phyloP scores from a whole-genome alignment of 2,113 vertebrate species.

The Nycticebus coucang region DNA sequence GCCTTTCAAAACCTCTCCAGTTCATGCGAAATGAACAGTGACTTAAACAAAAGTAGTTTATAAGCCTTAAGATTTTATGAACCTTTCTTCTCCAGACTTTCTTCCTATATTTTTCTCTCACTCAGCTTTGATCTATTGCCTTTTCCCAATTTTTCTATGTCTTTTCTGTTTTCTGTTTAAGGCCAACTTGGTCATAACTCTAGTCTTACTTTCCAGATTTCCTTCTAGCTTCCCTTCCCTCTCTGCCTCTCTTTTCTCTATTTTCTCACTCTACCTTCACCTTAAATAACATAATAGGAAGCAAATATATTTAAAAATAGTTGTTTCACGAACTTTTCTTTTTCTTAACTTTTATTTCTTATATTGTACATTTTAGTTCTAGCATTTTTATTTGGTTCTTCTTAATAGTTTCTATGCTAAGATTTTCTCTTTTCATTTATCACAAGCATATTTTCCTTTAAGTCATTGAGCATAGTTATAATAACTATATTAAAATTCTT shows the following conservation, averaged over 20 bases:
- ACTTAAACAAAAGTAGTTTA: conserved; percentile 31
- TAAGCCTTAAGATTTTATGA: background rate
- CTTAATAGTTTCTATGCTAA: background rate
- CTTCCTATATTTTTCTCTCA: background rate
- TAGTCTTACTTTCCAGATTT: background rate
- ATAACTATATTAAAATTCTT: conserved; percentile 8
- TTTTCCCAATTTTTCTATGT: background rate
- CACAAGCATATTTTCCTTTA: conserved; percentile 6
- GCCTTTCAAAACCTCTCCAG: background rate
- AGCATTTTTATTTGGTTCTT: conserved; percentile 35
- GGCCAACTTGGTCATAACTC: background rate
- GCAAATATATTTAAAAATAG: conserved; percentile 32
- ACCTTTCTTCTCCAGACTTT: background rate
- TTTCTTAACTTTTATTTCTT: conserved; percentile 45
- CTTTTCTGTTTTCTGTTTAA: background rate
- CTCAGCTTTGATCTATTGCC: background rate
- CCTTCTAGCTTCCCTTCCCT: background rate
- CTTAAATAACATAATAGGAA: conserved; percentile 33
- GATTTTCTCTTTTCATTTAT: conserved; percentile 20
- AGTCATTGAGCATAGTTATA: background rate
- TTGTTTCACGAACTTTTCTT: background rate
- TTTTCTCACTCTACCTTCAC: background rate
- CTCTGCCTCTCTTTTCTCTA: background rate
- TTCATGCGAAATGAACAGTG: conserved; percentile 4
- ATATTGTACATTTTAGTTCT: conserved; percentile 4